phyloP scores from a whole-genome alignment of 2,888 invertebrate species.

The Sarcophaga caerulescens region DNA sequence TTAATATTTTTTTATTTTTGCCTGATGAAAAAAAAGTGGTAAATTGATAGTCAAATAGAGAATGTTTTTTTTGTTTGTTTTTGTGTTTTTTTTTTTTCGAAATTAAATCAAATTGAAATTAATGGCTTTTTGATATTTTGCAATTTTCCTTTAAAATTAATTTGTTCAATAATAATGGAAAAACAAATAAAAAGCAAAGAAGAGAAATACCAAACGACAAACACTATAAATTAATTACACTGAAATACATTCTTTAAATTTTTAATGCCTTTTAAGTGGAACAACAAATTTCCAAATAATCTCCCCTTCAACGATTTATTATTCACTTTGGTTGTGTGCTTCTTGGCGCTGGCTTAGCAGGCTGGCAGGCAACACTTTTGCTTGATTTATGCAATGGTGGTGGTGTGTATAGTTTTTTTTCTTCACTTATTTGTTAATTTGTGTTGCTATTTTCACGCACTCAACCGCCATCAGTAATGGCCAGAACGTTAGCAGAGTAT shows the following conservation, averaged over 20 bases:
- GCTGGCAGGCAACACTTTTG: neutral
- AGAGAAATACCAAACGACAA: neutral
- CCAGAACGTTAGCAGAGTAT: no score
- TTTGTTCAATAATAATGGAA: neutral
- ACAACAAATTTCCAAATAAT: slow-evolving; percentile 1
- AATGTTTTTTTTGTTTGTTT: neutral
- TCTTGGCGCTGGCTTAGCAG: no score
- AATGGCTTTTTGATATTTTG: slow-evolving; percentile 53
- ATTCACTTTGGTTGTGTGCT: neutral
- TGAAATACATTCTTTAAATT: neutral
- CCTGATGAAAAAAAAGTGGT: slow-evolving; percentile 9
- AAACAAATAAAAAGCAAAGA: neutral
- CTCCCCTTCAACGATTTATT: neutral
- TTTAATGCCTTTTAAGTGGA: neutral
- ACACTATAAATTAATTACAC: slow-evolving; percentile 1
- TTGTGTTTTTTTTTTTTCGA: neutral
- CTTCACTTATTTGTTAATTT: slow-evolving; percentile 4
- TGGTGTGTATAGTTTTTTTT: neutral
- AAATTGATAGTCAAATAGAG: slow-evolving; percentile 44
- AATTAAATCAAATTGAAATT: slow-evolving; percentile 53
- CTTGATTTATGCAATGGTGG: slow-evolving; percentile 17
- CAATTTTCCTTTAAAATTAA: slow-evolving; percentile 32
- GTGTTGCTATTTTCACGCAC: slow-evolving; percentile 24
- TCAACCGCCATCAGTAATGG: neutral
- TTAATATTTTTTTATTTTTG: no score